Base-by-base conservation (phyloP, 2,113 vertebrate genomes). In the Etheostoma spectabile region DNA sequence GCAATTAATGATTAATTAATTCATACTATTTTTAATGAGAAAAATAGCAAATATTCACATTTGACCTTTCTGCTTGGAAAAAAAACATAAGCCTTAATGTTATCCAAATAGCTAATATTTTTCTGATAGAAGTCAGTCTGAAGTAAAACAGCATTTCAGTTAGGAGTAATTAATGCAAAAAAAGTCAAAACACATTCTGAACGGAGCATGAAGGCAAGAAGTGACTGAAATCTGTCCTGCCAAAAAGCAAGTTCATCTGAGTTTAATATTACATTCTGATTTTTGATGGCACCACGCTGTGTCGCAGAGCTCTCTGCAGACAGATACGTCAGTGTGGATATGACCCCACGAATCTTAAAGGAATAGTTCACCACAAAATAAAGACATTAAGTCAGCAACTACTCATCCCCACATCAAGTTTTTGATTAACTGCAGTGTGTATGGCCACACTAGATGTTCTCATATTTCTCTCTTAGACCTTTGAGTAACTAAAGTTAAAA, bases 251-350 rank as follows among this genome's bases (percentile, higher is more conserved):
- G 35, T 79, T 35, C 1, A 65, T 77, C 82, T n/a, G 63, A 74
- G 64, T 11, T 75, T 69, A 74, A 33, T 56, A 45, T 86, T 91
- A 93, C 92, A 91, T 93, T 93, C 89, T 74, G 82, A 79, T 42
- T 62, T 65, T 42, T 65, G 48, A 49, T 60, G 63, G 35, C 4
- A 2, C 67, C 38, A 45, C 6, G 6, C 30, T 1, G 49, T 46
- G 53, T 48, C 2, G n/a, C 21, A 51, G 24, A 35, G 59, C 13
- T 71, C 63, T 72, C 35, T n/a, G 42, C 66, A 60, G n/a, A 79
- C 8, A 14, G 42, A 60, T 65, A n/a, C 10, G 51, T 24, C 60
- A 48, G 53, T 24, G 33, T 69, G 33, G 51, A 38, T 30, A 33
- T 57, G 21, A 69, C 8, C 57, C 55, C 35, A 45, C 10, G 13